Conservation (phyloP, 1,140 invertebrate species). For the Hycleus phaleratus region DNA sequence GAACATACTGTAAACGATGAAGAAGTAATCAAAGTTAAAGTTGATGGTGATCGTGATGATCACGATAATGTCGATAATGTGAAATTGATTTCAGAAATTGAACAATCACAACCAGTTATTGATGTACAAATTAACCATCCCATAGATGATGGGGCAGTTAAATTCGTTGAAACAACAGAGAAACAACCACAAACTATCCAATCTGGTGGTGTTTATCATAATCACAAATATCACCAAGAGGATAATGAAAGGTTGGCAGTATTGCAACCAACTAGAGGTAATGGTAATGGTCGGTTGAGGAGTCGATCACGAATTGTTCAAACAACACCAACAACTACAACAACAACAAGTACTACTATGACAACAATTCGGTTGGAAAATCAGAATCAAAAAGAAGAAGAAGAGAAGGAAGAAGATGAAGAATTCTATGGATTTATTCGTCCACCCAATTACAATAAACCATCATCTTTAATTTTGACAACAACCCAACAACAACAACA, state of each 20-base stretch:
- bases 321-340: constrained; percentile 30
- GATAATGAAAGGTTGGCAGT: not conserved
- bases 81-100: constrained; percentile 6
- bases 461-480: constrained; percentile 5
- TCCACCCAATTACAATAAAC: constrained; percentile 26
- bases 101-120: constrained; percentile 13
- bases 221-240: constrained; percentile 9
- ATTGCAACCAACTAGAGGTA: constrained; percentile 1
- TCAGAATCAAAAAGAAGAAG: not conserved
- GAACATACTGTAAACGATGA: constrained; percentile 16
- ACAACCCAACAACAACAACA: constrained; percentile 3
- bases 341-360: constrained; percentile 7
- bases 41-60: not conserved
- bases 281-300: constrained; percentile 17
- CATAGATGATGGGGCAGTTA: no score
- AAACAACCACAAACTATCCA: constrained; percentile 11
- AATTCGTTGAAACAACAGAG: no score
- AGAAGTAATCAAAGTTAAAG: constrained; percentile 14
- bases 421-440: constrained; percentile 40
- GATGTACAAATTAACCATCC: constrained; percentile 17
- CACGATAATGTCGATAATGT: constrained; percentile 16
- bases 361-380: not conserved
- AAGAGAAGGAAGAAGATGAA: constrained; percentile 20
- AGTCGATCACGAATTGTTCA: constrained; percentile 30
- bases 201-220: constrained; percentile 19